phyloP scores from a whole-genome alignment of 2,797 vertebrate species.

The Gambusia yucatana region DNA sequence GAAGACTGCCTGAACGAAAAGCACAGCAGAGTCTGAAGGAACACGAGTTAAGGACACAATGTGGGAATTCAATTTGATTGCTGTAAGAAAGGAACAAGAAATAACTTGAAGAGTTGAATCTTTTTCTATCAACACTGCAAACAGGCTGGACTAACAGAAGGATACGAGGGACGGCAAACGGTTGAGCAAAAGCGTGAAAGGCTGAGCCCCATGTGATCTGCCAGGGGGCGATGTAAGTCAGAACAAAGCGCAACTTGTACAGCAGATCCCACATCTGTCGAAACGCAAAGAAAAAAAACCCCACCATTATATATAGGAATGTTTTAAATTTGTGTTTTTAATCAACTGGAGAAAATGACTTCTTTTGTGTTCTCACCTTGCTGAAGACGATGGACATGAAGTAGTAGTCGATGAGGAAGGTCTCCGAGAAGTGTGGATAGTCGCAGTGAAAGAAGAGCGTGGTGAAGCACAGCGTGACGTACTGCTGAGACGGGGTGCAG shows the following conservation, averaged over 20 bases:
- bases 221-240: constrained; percentile 98
- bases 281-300: neutral
- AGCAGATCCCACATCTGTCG: constrained; percentile 95
- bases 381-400: constrained; percentile 93
- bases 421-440: constrained; percentile 90
- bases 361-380: constrained; percentile 80
- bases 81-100: neutral
- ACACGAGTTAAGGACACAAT: constrained; percentile 80
- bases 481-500: constrained; percentile 89
- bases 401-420: constrained; percentile 92
- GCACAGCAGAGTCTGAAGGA: constrained; percentile 92
- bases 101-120: neutral
- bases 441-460: constrained; percentile 92
- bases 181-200: constrained; percentile 98
- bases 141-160: constrained; percentile 67
- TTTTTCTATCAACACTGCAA: neutral
- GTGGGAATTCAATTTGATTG: neutral
- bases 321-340: neutral
- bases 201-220: constrained; percentile 99
- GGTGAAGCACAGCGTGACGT: constrained; percentile 91
- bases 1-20: constrained; percentile 94
- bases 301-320: accelerated
- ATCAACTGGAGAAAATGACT: neutral
- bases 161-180: constrained; percentile 99
- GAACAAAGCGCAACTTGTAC: constrained; percentile 95